A percentile compares a stretch with the other conserved stretches of the same genome.
These are phyloP conservation scores for Lepidocyrtinus sp. DNA, from an alignment of 2,888 invertebrate species.

Conservation along the genomic window DNA sequence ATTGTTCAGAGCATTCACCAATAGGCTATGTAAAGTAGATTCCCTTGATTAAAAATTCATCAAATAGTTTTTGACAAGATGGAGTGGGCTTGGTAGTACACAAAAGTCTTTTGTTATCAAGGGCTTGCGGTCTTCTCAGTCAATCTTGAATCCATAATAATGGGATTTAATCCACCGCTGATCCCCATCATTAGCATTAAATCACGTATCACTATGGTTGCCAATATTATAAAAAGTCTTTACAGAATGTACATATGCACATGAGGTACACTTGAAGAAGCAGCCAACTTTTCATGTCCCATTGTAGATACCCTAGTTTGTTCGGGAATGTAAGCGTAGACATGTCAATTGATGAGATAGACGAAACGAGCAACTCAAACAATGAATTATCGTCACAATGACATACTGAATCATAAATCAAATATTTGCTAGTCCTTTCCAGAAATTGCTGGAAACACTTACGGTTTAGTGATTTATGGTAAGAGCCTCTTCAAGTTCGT, in stretches of 20 bases:
- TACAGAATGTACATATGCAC: no score
- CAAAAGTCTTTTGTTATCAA: neutral
- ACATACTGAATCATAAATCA: conserved; percentile 46
- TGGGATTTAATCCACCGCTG: neutral
- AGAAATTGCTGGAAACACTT: conserved; percentile 1
- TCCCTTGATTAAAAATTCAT: conserved; percentile 34
- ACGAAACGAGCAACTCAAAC: no score
- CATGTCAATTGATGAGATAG: neutral
- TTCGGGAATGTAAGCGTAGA: neutral
- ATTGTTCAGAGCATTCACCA: neutral
- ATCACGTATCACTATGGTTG: no score
- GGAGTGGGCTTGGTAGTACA: no score
- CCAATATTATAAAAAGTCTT: no score
- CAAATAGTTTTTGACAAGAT: neutral
- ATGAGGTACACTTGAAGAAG: no score
- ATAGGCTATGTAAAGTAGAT: conserved; percentile 1
- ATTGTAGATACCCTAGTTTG: neutral
- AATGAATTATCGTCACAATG: conserved; percentile 43
- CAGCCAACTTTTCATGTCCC: neutral
- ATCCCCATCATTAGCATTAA: neutral
- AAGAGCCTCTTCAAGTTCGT: no score
- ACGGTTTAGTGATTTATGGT: conserved; percentile 48
- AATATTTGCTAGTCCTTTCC: conserved; percentile 25
- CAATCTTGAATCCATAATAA: neutral
- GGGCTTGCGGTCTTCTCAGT: neutral